Percentiles rank a stretch among this genome's conserved stretches.
Conservation (phyloP, 2,888 invertebrate genomes). For the Torymus tubicola region DNA sequence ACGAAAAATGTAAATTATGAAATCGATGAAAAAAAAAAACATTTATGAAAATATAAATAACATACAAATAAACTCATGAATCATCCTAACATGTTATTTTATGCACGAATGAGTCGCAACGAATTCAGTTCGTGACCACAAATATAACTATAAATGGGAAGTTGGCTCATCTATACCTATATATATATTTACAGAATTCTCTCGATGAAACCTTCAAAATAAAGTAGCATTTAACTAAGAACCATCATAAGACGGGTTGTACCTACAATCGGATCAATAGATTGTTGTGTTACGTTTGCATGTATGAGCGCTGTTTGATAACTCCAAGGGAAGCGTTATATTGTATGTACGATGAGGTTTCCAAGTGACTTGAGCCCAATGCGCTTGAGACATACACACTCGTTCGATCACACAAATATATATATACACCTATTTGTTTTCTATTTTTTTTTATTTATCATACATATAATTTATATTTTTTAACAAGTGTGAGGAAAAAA, state of each 20-base stretch:
- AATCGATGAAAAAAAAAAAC: too few species aligned
- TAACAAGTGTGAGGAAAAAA: slow-evolving; percentile 26
- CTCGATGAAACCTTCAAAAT: slow-evolving; percentile 10
- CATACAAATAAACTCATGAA: too few species aligned
- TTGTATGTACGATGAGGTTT: slow-evolving; percentile 40
- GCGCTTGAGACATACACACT: slow-evolving; percentile 62
- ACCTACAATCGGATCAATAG: slow-evolving; percentile 20
- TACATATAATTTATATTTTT: slow-evolving; percentile 26
- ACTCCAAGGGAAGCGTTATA: slow-evolving; percentile 2
- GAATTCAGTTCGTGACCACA: not conserved
- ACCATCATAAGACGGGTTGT: not conserved
- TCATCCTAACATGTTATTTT: too few species aligned
- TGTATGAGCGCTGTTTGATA: slow-evolving; percentile 34
- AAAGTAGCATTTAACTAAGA: slow-evolving; percentile 18
- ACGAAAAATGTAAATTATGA: too few species aligned
- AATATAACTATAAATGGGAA: slow-evolving; percentile 12
- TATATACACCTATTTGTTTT: slow-evolving; percentile 27
- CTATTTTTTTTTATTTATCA: slow-evolving; percentile 34
- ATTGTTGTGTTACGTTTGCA: slow-evolving; percentile 27
- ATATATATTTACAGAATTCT: slow-evolving; percentile 41
- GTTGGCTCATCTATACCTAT: not conserved
- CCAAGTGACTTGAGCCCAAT: slow-evolving; percentile 34
- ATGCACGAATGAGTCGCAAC: not conserved
- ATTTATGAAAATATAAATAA: too few species aligned
- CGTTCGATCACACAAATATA: slow-evolving; percentile 55